Percentiles rank a stretch among this genome's conserved stretches.
phyloP scores from a whole-genome alignment of 2,888 invertebrate genomes.

The Aquatica leii region DNA sequence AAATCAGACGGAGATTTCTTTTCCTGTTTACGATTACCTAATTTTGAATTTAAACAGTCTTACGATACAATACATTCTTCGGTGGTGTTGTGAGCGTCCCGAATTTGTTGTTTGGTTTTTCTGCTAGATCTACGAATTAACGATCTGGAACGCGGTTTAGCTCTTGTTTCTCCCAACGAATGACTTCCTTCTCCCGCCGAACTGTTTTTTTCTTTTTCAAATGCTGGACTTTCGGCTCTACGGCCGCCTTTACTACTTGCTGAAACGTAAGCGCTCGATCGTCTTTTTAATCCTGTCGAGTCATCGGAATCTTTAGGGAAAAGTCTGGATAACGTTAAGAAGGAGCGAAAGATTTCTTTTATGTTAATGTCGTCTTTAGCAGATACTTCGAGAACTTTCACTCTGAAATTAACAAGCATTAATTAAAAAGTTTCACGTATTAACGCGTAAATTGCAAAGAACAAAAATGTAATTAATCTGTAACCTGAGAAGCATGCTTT shows the following conservation, averaged over 20 bases:
- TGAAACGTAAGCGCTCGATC: slow-evolving; percentile 78
- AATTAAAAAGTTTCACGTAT: neutral
- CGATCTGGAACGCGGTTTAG: slow-evolving; percentile 63
- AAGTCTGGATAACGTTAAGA: slow-evolving; percentile 79
- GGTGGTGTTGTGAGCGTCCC: slow-evolving; percentile 69
- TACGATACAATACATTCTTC: slow-evolving; percentile 79
- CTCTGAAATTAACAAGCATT: slow-evolving; percentile 63
- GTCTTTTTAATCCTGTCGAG: slow-evolving; percentile 69
- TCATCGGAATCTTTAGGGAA: slow-evolving; percentile 69
- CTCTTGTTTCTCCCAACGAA: slow-evolving; percentile 48
- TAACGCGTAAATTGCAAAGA: no score
- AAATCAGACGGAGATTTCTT: slow-evolving; percentile 18
- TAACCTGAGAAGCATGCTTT: no score
- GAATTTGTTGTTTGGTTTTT: slow-evolving; percentile 80
- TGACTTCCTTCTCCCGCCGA: slow-evolving; percentile 45
- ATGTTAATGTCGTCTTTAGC: slow-evolving; percentile 82
- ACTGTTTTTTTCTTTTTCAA: slow-evolving; percentile 53
- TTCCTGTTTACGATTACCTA: slow-evolving; percentile 5
- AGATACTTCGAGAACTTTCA: slow-evolving; percentile 79
- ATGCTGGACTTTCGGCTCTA: slow-evolving; percentile 59
- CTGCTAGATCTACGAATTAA: slow-evolving; percentile 81
- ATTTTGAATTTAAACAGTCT: slow-evolving; percentile 43
- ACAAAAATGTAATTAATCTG: no score
- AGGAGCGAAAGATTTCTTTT: slow-evolving; percentile 80
- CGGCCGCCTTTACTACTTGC: slow-evolving; percentile 62